Base-by-base conservation (phyloP, 30 jellyfish, hydroid and myxozoan species). In the Aurelia sp. region DNA sequence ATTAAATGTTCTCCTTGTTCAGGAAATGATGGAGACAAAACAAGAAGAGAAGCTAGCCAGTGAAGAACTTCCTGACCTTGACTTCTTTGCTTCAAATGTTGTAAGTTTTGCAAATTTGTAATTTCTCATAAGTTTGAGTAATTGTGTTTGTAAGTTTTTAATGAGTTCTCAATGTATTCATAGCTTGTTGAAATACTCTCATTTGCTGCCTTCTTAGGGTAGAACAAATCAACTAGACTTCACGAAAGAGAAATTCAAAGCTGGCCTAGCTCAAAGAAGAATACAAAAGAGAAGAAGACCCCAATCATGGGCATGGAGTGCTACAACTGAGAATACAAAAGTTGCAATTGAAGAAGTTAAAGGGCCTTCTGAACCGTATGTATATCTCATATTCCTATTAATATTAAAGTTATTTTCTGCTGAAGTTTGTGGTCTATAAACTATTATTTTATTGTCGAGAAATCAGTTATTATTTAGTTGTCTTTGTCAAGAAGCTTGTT, bases 231-330 rank as follows among this genome's bases (percentile, higher is more conserved):
- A 27, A 48, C 31, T 84, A 63, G 93, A 84, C 64, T 84, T 84
- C 47, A 72, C 93, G 27, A 84, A 65, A 84, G 93, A 84, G 67
- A 24, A 76, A 72, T 65, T 66, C 52, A 84, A 84, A 74, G 93
- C 65, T 7, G 82, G 69, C n/a, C 57, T 84, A 52, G 93, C 93
- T 31, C 93, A 84, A n/a, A 60, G 93, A 68, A 59, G 93, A 51
- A 81, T 84, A n/a, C 93, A 84, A 67, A 84, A 84, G 30, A 84
- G 93, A 62, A 62, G 93, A 30, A 72, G 93, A 55, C 93, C 93
- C 11, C 93, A 84, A 38, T 84, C 93, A 5, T 84, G 93, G 93
- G 93, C 93, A 58, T 84, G 93, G 93, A 79, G 35, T 38, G 88
- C 93, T n/a, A 60, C 85, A 63, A 71, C 79, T 58, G 72, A 63